Base-by-base conservation (phyloP, 1,140 invertebrate species). In the Probaryconus sp. region DNA sequence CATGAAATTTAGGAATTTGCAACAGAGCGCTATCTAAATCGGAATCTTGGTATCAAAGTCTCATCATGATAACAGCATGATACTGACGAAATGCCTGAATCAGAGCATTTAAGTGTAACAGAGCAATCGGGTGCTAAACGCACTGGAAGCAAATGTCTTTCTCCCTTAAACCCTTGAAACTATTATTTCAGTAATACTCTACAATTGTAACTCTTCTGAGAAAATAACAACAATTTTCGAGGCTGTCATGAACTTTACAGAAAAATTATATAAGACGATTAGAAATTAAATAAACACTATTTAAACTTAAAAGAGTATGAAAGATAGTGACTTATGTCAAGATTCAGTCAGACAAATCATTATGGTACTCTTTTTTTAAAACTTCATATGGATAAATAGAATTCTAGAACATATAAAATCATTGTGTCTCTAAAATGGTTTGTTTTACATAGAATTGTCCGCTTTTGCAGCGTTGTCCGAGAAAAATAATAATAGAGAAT, bases 11-110 rank as follows among this genome's bases (percentile, higher is more conserved):
- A 28, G 43, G 10, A 5, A 30, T 43, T 65, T 35, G 18, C 50
- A 24, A 21, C 17, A 5, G 24, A 18, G 21, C 31, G 21, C 42
- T 79, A 81, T 79, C 78, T 71, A 75, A 80, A 78, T 80, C 77
- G 67, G 73, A 80, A 81, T 81, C 79, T 79, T 11, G 53, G 78
- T 79, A 80, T 80, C 80, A 78, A 78, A 76, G 75, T 76, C 67
- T 48, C 76, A 60, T 78, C 40, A 68, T 20, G 33, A 48, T 45
- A 30, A 43, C 50, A 16, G 37, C 28, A 14, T 38, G 37, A 55
- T 14, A 28, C 9, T 11, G 24, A 24, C 50, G 30, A 30, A 30
- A 30, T 30, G 28, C 28, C 10, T 9, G 28, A 9, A 9, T n/a
- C 28, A 30, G 10, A n/a, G 28, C 28, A 9, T 3, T 17, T n/a